Percentiles rank a stretch among this genome's conserved stretches.
These are phyloP conservation scores for Promerops cafer DNA, from an alignment of 2,113 vertebrate genomes.

Conservation along the genomic window DNA sequence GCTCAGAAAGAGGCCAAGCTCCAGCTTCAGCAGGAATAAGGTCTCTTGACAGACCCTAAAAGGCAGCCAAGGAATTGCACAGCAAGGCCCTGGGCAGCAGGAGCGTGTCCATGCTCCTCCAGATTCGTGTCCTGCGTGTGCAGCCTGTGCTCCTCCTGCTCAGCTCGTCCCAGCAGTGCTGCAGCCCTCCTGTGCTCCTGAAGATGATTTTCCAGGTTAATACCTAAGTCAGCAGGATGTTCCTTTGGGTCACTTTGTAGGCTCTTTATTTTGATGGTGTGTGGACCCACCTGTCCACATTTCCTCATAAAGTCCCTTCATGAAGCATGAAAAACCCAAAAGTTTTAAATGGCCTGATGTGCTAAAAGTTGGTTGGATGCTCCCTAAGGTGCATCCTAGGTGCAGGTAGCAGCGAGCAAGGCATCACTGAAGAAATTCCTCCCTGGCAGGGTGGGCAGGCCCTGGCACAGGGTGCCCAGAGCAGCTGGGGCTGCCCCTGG, in stretches of 20 bases:
- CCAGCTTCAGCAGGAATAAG: not conserved
- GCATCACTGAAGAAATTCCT: not conserved
- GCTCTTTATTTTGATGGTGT: not conserved
- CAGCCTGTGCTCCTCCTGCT: not conserved
- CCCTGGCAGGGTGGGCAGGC: accelerated
- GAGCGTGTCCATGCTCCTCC: not conserved
- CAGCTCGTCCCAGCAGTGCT: not conserved
- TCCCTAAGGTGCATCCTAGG: not conserved
- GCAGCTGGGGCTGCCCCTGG: not conserved
- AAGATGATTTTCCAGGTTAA: not conserved
- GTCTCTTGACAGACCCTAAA: not conserved
- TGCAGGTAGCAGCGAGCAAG: not conserved
- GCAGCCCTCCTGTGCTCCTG: not conserved
- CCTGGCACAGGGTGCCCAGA: not conserved
- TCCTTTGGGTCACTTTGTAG: not conserved
- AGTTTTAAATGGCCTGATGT: not conserved
- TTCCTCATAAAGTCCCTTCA: not conserved
- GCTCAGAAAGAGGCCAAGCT: not conserved
- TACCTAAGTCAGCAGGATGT: not conserved
- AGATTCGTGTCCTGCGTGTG: accelerated
- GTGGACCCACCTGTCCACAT: not conserved
- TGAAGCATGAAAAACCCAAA: not conserved
- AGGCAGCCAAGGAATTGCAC: not conserved
- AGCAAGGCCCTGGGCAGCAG: not conserved
- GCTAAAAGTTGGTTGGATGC: not conserved